Evolutionary conservation across 2,797 vertebrate genomes (phyloP).

Genomic region (Anguilla megastoma): DNA sequence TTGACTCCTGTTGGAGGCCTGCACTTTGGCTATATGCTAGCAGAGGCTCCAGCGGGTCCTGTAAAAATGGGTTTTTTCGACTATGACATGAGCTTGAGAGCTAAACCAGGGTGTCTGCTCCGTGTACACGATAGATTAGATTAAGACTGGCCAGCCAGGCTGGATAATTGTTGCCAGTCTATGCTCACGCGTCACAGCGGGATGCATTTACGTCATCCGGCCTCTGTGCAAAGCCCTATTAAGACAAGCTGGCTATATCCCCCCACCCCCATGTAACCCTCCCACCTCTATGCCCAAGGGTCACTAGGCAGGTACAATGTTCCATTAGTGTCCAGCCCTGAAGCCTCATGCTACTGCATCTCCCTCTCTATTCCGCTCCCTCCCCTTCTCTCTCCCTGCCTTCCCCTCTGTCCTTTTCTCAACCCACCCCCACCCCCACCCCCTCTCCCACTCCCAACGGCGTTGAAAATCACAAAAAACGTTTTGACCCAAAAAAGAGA

Average conservation of each 20-base stretch:
- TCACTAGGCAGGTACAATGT: constrained; percentile 40
- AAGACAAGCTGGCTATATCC: constrained; percentile 47
- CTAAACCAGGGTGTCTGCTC: background rate
- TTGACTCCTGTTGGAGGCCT: background rate
- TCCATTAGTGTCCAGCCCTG: constrained; percentile 4
- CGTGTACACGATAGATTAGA: constrained; percentile 44
- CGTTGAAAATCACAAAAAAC: background rate
- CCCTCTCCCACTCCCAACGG: background rate
- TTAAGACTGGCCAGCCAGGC: constrained; percentile 50
- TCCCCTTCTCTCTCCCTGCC: background rate
- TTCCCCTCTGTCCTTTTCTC: background rate
- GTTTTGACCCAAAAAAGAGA: constrained; percentile 7
- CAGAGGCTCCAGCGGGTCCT: background rate
- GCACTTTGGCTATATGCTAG: background rate
- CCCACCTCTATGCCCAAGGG: constrained; percentile 29
- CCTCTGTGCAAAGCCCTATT: constrained; percentile 53
- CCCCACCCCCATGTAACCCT: constrained; percentile 33
- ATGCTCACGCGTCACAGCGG: constrained; percentile 40
- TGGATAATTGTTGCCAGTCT: constrained; percentile 37
- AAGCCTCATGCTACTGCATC: background rate
- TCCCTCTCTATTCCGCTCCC: background rate
- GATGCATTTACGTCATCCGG: constrained; percentile 52
- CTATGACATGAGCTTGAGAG: background rate
- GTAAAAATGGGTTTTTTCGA: background rate
- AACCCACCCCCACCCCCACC: background rate